Evolutionary conservation across 1,140 invertebrate genomes (phyloP).

Genomic region (Drosophila burlai): DNA sequence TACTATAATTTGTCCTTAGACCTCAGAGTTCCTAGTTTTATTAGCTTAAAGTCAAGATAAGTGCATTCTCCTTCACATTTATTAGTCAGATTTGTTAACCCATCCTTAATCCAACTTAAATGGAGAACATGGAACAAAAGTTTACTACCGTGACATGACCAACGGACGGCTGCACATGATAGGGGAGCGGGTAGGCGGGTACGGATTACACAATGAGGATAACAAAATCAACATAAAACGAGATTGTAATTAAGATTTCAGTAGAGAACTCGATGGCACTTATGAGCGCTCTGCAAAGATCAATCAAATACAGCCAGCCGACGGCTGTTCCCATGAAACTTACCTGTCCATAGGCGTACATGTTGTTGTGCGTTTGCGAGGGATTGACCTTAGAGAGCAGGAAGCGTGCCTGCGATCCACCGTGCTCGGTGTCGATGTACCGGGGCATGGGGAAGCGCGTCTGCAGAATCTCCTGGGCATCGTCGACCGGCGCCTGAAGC

Average conservation of each 20-base stretch:
- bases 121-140: constrained; percentile 42
- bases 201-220: constrained; percentile 59
- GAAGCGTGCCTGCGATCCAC: constrained; percentile 99
- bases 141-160: constrained; percentile 82
- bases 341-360: constrained; percentile 96
- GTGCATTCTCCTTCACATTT: background rate
- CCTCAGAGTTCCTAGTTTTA: background rate
- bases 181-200: constrained; percentile 33
- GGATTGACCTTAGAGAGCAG: constrained; percentile 99
- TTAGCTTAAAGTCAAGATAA: background rate
- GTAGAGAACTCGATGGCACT: constrained; percentile 13
- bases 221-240: constrained; percentile 66
- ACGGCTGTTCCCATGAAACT: constrained; percentile 67
- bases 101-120: background rate
- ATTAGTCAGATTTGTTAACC: background rate
- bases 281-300: constrained; percentile 28
- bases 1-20: too few species aligned
- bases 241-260: constrained; percentile 28
- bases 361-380: constrained; percentile 99
- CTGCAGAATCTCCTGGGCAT: constrained; percentile 98
- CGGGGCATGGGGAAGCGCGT: constrained; percentile 99
- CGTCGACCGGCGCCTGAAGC: constrained; percentile 97
- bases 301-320: constrained; percentile 1
- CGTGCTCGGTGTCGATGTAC: constrained; percentile 99
- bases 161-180: constrained; percentile 75